phyloP scores from a whole-genome alignment of 2,113 vertebrate species.

The Hippocampus guttulatus region DNA sequence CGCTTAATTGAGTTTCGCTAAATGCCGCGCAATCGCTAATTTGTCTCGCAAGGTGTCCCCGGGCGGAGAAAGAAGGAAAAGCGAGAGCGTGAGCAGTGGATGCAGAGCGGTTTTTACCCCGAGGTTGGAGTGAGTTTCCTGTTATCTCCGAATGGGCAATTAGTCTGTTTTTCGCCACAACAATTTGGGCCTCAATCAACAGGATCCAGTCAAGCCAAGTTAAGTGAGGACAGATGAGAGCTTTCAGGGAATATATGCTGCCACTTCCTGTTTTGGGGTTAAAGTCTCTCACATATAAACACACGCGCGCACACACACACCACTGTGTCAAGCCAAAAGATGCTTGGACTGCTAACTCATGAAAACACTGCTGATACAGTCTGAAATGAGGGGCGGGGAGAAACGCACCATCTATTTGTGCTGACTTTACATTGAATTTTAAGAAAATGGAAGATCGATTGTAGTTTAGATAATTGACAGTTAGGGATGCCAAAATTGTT shows the following conservation, averaged over 20 bases:
- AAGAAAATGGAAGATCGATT: not conserved
- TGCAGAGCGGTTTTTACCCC: slow-evolving; percentile 29
- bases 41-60: slow-evolving; percentile 34
- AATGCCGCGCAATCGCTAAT: slow-evolving; percentile 39
- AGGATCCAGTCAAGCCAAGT: slow-evolving; percentile 50
- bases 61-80: slow-evolving; percentile 8
- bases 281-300: not conserved
- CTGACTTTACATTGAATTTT: not conserved
- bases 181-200: slow-evolving; percentile 59
- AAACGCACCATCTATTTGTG: slow-evolving; percentile 18
- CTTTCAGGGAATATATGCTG: slow-evolving; percentile 20
- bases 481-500: not conserved
- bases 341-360: not conserved
- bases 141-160: slow-evolving; percentile 68
- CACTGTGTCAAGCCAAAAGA: slow-evolving; percentile 2
- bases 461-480: not conserved
- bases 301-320: not conserved
- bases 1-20: slow-evolving; percentile 22
- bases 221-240: slow-evolving; percentile 64
- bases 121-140: slow-evolving; percentile 45
- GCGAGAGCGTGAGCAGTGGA: not conserved
- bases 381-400: not conserved
- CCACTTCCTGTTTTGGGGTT: slow-evolving; percentile 1
- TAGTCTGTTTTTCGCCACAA: slow-evolving; percentile 58
- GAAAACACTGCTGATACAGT: slow-evolving; percentile 13